Evolutionary conservation across 1,140 invertebrate genomes (phyloP).

Genomic region (Drosophila pachea): DNA sequence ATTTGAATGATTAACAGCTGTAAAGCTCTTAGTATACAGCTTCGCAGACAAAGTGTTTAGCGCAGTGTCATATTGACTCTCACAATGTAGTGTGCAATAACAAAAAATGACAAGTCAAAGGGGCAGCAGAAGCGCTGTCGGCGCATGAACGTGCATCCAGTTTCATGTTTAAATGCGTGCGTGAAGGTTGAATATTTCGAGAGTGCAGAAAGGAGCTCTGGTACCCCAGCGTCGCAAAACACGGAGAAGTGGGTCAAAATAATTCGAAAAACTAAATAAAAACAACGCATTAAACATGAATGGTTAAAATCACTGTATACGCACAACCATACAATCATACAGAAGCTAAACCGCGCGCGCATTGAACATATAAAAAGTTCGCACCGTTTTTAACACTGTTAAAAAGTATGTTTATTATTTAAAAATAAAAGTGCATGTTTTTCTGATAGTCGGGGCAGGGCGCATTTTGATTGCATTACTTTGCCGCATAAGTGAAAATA

Average conservation of each 20-base stretch:
- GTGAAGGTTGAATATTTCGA: slow-evolving; percentile 68
- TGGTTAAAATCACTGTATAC: slow-evolving; percentile 6
- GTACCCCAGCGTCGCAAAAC: slow-evolving; percentile 36
- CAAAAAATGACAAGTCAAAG: slow-evolving; percentile 48
- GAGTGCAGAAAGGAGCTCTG: slow-evolving; percentile 55
- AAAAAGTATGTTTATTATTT: slow-evolving; percentile 45
- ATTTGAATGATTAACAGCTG: background rate
- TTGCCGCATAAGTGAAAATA: slow-evolving; percentile 72
- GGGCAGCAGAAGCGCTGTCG: slow-evolving; percentile 54
- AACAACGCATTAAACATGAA: slow-evolving; percentile 32
- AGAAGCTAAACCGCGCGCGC: slow-evolving; percentile 11
- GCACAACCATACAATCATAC: slow-evolving; percentile 25
- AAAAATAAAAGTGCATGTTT: slow-evolving; percentile 26
- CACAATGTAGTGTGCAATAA: slow-evolving; percentile 25
- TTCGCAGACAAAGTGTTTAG: background rate
- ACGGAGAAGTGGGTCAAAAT: slow-evolving; percentile 65
- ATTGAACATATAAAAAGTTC: slow-evolving; percentile 11
- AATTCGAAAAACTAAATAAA: slow-evolving; percentile 51
- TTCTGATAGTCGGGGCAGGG: slow-evolving; percentile 18
- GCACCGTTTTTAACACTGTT: slow-evolving; percentile 16
- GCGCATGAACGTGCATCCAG: slow-evolving; percentile 60
- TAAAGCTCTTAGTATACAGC: background rate
- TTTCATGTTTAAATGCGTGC: slow-evolving; percentile 68
- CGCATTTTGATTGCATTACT: slow-evolving; percentile 54
- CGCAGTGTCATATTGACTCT: slow-evolving; percentile 25